Evolutionary conservation across 1,140 invertebrate species (phyloP), one percentile per base, ranked within the genome.

Genomic region (Whitmania pigra): DNA sequence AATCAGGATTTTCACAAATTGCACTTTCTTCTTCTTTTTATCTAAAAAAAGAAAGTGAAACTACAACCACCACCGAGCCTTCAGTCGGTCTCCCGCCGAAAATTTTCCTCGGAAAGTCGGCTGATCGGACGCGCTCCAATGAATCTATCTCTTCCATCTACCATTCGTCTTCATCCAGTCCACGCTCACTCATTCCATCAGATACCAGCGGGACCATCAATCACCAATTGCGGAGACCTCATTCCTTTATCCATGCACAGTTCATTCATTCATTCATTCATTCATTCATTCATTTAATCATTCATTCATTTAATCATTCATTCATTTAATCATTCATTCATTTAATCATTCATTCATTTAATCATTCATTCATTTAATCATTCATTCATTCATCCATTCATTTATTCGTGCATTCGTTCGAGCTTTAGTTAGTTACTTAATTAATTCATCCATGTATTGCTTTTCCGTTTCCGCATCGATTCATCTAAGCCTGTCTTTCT

Each of bases 241-340:
- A 27, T 68, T 68, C 67, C 36, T 68, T 36, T 40, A 68, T 68
- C 27, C 67, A 53, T 53, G 43, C 69, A 70, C 53, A n/a, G 49
- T 69, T 53, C 69, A 53, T 70, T 70, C 69, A 70, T 70, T 70
- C 69, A 70, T 70, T 70, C 69, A 70, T 70, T 70, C 69, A 70
- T 70, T 53, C 43, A 70, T 70, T 53, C 43, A 70, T 70, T 70
- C 69, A 70, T 70, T 70, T 29, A 68, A 40, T 68, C n/a, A 31
- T 68, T 68, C 67, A 68, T 68, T 68, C 67, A 15, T 70, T 70
- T 29, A 68, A 40, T 68, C 67, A 68, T 68, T 68, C 67, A 68
- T 68, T 68, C 67, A 68, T 68, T 68, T 29, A 68, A 40, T 68
- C 67, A n/a, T 68, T 68, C 67, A 40, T 68, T 68, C 67, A 40